Evolutionary conservation across 2,888 invertebrate species (phyloP).

Genomic region (Stenichneumon culpator): DNA sequence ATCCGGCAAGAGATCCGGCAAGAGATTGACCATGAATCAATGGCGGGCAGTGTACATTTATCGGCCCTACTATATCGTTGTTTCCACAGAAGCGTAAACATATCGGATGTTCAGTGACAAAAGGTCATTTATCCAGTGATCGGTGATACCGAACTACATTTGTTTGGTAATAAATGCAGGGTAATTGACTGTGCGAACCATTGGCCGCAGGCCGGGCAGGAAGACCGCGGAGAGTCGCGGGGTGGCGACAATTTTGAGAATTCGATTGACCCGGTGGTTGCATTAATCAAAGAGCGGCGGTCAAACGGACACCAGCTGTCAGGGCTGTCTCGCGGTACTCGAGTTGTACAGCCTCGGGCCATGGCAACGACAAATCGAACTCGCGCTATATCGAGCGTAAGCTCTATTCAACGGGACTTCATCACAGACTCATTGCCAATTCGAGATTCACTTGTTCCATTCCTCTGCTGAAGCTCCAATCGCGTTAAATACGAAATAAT

Average conservation of each 20-base stretch:
- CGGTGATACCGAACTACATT: not conserved
- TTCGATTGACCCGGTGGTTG: conserved; percentile 12
- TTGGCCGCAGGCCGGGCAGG: not conserved
- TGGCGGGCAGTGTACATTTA: not conserved
- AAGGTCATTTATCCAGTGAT: not conserved
- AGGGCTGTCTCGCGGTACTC: not conserved
- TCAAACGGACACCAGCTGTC: conserved; percentile 10
- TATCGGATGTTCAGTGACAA: not conserved
- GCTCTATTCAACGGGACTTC: conserved; percentile 6
- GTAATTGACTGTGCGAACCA: not conserved
- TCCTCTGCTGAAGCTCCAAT: conserved; percentile 4
- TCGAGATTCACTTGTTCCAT: not conserved
- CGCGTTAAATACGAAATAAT: conserved; percentile 36
- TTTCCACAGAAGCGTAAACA: not conserved
- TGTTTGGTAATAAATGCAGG: not conserved
- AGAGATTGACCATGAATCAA: no score
- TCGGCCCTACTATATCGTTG: not conserved
- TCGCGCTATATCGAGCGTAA: not conserved
- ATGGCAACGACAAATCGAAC: not conserved
- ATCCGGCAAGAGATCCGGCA: no score
- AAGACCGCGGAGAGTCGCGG: not conserved
- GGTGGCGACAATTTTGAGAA: conserved; percentile 19
- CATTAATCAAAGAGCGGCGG: conserved; percentile 25
- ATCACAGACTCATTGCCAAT: conserved; percentile 4
- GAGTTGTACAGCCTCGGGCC: not conserved